Evolutionary conservation across 2,888 invertebrate genomes (phyloP), one percentile per base, ranked within the genome.

Genomic region (Aquatica leii): DNA sequence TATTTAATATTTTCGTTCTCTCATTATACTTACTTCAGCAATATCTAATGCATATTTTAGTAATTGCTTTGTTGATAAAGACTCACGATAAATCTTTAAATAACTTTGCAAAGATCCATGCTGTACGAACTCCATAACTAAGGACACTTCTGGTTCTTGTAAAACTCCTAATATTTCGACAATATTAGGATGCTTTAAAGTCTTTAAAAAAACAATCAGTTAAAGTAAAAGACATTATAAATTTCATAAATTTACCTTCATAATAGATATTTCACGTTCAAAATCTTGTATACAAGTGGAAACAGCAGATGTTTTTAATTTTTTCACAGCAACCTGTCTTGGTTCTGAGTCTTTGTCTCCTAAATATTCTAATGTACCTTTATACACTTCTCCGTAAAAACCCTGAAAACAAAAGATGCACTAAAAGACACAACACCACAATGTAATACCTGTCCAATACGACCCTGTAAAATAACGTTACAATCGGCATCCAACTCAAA

Each of bases 121-220:
- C 60, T 90, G 90, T 4, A 95, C 84, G 76, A 89, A 95, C 82
- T 96, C 95, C 95, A 96, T 95, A 8, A 96, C 92, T 59, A 95
- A 87, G 59, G 90, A 88, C 11, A 92, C 87, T 72, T 91, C 90
- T 0, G 91, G 90, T 69, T 90, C 90, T 73, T 91, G 87, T 71
- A 91, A 87, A 24, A 93, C 91, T 15, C 92, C 94, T 61, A 93
- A 86, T 72, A 96, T 94, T 82, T 91, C 89, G 0, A 96, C 95
- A 69, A 96, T 93, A 81, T 96, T 95, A 48, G 88, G 88, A 83
- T 96, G 96, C 72, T 90, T 88, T 43, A 96, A 81, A 0, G 88
- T 88, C 92, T 93, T 80, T 74, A 81, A 70, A 11, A 62, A 64
- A 67, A 58, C 24, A 65, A 70, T 31, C 20, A 18, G 35, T 52